A percentile compares a stretch with the other conserved stretches of the same genome.
These are phyloP conservation scores for Macrosteles quadrilineatus DNA, from an alignment of 1,140 invertebrate genomes.

Conservation along the genomic window DNA sequence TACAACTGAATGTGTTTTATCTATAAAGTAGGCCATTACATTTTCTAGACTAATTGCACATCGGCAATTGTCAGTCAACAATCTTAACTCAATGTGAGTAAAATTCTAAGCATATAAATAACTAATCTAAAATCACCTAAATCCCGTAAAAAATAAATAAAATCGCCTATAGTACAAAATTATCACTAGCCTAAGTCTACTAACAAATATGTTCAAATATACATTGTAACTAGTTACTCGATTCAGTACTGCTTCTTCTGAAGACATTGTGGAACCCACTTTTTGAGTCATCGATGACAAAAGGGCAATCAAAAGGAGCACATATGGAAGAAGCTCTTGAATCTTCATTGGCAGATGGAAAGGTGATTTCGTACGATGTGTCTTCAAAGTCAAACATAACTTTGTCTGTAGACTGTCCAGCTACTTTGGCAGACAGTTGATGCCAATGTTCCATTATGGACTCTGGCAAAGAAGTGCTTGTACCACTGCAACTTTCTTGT, in stretches of 20 bases:
- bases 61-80: no score
- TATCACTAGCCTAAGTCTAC: no score
- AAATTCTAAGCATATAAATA: no score
- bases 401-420: neutral
- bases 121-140: no score
- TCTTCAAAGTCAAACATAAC: constrained; percentile 14
- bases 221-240: no score
- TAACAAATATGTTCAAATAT: no score
- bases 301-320: neutral
- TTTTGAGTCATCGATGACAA: constrained; percentile 9
- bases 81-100: no score
- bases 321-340: constrained; percentile 8
- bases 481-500: neutral
- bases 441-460: constrained; percentile 10
- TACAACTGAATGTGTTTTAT: no score
- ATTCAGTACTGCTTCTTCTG: neutral
- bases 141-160: no score
- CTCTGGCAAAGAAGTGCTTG: constrained; percentile 7
- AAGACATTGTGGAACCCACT: neutral
- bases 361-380: neutral
- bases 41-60: no score
- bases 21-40: no score
- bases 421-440: neutral
- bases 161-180: no score
- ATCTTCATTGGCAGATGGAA: neutral